Percentiles rank a stretch among this genome's conserved stretches.
These are phyloP conservation scores for Stenopsyche tienmushanensis DNA, from an alignment of 1,140 invertebrate genomes.

Conservation along the genomic window DNA sequence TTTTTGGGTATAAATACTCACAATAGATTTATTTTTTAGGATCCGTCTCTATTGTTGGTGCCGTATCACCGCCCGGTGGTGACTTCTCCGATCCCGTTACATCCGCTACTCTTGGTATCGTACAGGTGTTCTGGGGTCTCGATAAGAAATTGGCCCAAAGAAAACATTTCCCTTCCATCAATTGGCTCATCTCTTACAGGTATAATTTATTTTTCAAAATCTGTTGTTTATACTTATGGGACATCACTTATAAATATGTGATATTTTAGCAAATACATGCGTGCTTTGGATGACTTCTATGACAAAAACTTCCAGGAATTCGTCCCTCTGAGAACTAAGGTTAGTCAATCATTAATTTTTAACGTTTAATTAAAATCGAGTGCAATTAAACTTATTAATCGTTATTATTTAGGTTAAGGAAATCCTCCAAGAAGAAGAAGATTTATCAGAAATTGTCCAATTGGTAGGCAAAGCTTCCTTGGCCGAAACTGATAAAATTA, in stretches of 20 bases:
- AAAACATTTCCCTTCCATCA: constrained; percentile 99
- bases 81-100: constrained; percentile 99
- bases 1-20: neutral
- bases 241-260: constrained; percentile 3
- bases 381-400: neutral
- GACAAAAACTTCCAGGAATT: constrained; percentile 99
- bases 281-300: constrained; percentile 98
- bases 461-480: constrained; percentile 98
- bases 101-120: constrained; percentile 97
- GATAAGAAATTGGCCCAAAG: constrained; percentile 99
- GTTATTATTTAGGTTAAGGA: constrained; percentile 71
- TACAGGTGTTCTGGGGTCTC: constrained; percentile 99
- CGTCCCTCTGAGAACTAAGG: constrained; percentile 87
- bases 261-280: constrained; percentile 91
- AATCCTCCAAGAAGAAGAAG: constrained; percentile 99
- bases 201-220: constrained; percentile 40
- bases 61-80: constrained; percentile 99
- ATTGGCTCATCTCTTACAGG: constrained; percentile 99
- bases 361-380: neutral
- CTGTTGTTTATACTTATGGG: neutral
- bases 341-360: constrained; percentile 35
- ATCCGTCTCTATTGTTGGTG: constrained; percentile 98
- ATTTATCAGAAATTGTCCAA: constrained; percentile 99
- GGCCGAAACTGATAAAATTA: constrained; percentile 99
- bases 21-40: constrained; percentile 48